Evolutionary conservation across 2,797 vertebrate genomes (phyloP), one percentile per base, ranked within the genome.

Genomic region (Leptodactylus fallax): DNA sequence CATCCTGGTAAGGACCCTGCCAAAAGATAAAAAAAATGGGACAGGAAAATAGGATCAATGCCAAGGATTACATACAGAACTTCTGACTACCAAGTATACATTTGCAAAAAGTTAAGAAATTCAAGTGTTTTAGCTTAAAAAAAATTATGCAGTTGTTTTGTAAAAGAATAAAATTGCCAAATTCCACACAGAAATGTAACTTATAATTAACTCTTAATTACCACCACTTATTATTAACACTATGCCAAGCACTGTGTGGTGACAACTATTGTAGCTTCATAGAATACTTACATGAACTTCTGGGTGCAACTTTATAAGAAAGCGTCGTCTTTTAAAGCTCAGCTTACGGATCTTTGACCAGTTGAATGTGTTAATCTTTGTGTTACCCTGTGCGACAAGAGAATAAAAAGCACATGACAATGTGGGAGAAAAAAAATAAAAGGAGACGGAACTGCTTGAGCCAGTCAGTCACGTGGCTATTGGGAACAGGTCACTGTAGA

Each of bases 321-420:
- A 99, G 0, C 97, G 95, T 90, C 98, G 98, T 92, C 98, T 97
- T 92, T 98, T 99, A 94, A 99, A 99, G 93, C 98, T 99, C 88
- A 99, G 95, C 91, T 99, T 99, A 85, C 98, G 97, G 92, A 99
- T 98, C 93, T 98, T 98, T n/a, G 98, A 99, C 98, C 98, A 99
- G 89, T 99, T 99, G 91, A 99, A 99, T 5, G 98, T 99, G 83
- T 99, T 99, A 90, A 99, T 99, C 93, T 97, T 99, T 27, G 97
- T 98, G 92, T 94, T 95, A 67, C 97, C 97, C 98, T 99, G 80
- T 12, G 87, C 91, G 89, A 7, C 0, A 51, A 56, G 90, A 91
- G 0, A 21, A n/a, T 10, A 1, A 17, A 47, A 3, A 63, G 27
- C 79, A 63, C 19, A 80, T 80, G 14, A 63, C 61, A 61, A 36